phyloP scores from a whole-genome alignment of 2,113 vertebrate genomes.

The Megalops atlanticus region DNA sequence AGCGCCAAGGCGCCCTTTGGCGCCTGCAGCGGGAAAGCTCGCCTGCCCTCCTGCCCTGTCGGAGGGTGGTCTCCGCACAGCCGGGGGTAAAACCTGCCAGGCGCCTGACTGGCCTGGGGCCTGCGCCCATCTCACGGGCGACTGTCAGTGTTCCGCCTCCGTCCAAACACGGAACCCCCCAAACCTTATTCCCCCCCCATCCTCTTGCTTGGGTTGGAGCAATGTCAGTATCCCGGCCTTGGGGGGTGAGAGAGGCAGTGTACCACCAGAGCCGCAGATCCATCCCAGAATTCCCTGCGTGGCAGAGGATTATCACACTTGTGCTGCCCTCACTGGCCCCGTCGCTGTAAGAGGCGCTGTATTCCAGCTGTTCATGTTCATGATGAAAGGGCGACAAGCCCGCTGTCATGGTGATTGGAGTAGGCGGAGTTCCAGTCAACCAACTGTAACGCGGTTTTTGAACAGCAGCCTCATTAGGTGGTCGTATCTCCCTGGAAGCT shows the following conservation, averaged over 20 bases:
- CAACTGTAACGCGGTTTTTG: too few species aligned
- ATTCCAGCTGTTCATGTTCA: too few species aligned
- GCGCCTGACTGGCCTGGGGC: not conserved
- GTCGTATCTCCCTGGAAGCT: too few species aligned
- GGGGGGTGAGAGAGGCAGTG: constrained; percentile 36
- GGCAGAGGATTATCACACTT: constrained; percentile 47
- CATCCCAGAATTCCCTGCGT: constrained; percentile 43
- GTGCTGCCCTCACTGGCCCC: constrained; percentile 44
- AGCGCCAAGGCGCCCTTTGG: not conserved
- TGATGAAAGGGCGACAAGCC: too few species aligned
- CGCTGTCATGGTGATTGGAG: too few species aligned
- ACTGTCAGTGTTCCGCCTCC: not conserved
- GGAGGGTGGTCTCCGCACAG: constrained; percentile 24
- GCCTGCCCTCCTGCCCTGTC: not conserved
- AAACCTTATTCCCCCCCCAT: too few species aligned
- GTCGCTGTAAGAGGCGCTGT: too few species aligned
- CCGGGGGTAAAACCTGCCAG: constrained; percentile 24
- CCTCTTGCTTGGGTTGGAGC: too few species aligned
- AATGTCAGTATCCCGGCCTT: not conserved
- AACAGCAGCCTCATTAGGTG: too few species aligned
- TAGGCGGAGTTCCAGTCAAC: too few species aligned
- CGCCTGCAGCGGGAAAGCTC: not conserved
- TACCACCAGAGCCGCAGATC: constrained; percentile 50
- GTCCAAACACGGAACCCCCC: too few species aligned
- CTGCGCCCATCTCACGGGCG: not conserved